These are phyloP conservation scores for Halichoeres trimaculatus DNA, from an alignment of 2,113 vertebrate genomes.

Conservation along the genomic window DNA sequence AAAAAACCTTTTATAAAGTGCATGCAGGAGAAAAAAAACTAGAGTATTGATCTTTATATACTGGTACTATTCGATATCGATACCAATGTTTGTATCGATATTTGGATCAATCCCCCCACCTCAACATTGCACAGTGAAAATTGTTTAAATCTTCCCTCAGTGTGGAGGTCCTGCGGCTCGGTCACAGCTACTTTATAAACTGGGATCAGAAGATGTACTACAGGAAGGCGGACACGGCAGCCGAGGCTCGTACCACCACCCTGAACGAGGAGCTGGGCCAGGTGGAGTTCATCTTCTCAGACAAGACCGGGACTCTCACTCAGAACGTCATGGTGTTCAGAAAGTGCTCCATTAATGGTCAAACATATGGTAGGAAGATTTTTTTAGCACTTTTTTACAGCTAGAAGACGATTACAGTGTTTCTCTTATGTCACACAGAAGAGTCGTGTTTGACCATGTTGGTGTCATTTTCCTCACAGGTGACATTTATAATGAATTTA, in stretches of 20 bases:
- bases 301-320: slow-evolving; percentile 94
- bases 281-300: slow-evolving; percentile 94
- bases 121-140: too few species aligned
- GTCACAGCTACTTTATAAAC: slow-evolving; percentile 95
- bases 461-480: slow-evolving; percentile 70
- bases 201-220: slow-evolving; percentile 94
- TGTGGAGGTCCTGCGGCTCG: slow-evolving; percentile 92
- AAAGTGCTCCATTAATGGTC: slow-evolving; percentile 90
- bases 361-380: slow-evolving; percentile 83
- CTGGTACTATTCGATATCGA: too few species aligned
- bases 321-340: slow-evolving; percentile 96
- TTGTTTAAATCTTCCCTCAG: slow-evolving; percentile 68
- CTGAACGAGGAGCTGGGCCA: slow-evolving; percentile 91
- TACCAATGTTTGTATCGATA: too few species aligned
- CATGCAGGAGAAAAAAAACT: too few species aligned
- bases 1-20: too few species aligned
- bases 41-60: too few species aligned
- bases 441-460: not conserved
- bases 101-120: too few species aligned
- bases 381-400: not conserved
- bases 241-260: slow-evolving; percentile 91
- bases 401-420: not conserved
- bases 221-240: slow-evolving; percentile 78
- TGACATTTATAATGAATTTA: slow-evolving; percentile 81
- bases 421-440: not conserved